Evolutionary conservation across 2,888 invertebrate species (phyloP), one percentile per base, ranked within the genome.

Genomic region (Chymomyza fuscimana): DNA sequence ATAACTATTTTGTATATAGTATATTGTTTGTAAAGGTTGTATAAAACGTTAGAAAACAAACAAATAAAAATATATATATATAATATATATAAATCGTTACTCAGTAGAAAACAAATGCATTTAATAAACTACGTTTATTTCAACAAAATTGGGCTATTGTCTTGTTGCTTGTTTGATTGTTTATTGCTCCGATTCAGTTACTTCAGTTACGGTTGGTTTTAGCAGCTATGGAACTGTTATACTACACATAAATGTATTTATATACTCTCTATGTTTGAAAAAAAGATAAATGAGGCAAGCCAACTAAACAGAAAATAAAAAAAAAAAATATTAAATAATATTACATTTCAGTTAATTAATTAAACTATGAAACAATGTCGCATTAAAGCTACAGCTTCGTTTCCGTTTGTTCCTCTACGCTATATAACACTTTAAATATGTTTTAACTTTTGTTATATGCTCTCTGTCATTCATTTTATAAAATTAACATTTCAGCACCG

Each of bases 401-500:
- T 32, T 59, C 32, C 15, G 22, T 59, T 32, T 59, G n/a, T 25
- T 25, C n/a, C 59, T 4, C 59, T 59, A n/a, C 59, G 59, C 32
- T 16, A 59, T 78, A 76, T 73, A 79, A 86, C 71, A 76, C 75
- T 80, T 78, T 74, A 66, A 46, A 32, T 52, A 40, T 32, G 59
- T 15, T 59, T 59, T n/a, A n/a, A n/a, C n/a, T 62, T 62, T 36
- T n/a, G 16, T 46, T 62, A 69, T 69, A 64, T 46, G 65, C 71
- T 72, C 64, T 67, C 70, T 59, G 70, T 79, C 67, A 69, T 73
- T 78, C 77, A 73, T 70, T 79, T 73, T 76, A 74, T 73, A 65
- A 86, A 87, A 90, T 90, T 91, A 90, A 91, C 90, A 91, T 91
- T 91, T 91, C 91, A 91, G 91, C 91, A 91, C 91, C 91, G 87